phyloP scores from a whole-genome alignment of 2,888 invertebrate species.

The Xanthia togata region DNA sequence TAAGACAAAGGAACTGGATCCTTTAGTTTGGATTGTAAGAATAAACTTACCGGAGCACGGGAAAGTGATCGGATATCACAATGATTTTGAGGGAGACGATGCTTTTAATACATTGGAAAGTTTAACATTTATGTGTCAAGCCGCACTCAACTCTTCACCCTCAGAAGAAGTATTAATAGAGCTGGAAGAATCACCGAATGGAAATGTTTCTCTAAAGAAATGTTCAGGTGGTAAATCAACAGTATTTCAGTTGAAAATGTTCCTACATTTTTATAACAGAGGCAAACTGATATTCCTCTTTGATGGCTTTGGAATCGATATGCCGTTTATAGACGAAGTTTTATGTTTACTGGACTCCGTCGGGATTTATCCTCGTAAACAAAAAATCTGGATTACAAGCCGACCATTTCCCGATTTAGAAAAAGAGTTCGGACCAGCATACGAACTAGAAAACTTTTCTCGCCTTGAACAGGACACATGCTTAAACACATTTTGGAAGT shows the following conservation, averaged over 20 bases:
- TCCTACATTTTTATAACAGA: slow-evolving; percentile 6
- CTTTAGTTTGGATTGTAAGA: slow-evolving; percentile 5
- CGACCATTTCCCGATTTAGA: slow-evolving; percentile 8
- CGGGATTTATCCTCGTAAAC: not conserved
- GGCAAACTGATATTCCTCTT: slow-evolving; percentile 16
- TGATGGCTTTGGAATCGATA: slow-evolving; percentile 15
- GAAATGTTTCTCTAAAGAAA: slow-evolving; percentile 1
- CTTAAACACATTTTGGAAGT: not conserved
- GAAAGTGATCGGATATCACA: not conserved
- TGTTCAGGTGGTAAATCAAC: slow-evolving; percentile 1
- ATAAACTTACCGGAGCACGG: slow-evolving; percentile 8
- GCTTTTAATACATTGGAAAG: not conserved
- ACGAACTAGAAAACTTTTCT: slow-evolving; percentile 4
- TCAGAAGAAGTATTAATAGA: not conserved
- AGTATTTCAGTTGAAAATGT: not conserved
- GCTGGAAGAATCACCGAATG: not conserved
- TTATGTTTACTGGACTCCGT: not conserved
- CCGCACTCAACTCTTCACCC: not conserved
- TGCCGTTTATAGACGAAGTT: not conserved
- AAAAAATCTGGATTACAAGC: slow-evolving; percentile 20
- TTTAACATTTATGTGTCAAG: not conserved
- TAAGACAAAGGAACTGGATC: not conserved
- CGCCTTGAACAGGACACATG: not conserved
- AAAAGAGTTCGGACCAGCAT: slow-evolving; percentile 3
- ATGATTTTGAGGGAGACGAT: slow-evolving; percentile 2